A percentile compares a stretch with the other conserved stretches of the same genome.
phyloP scores from a whole-genome alignment of 2,888 invertebrate genomes.

The Callimorpha dominula region DNA sequence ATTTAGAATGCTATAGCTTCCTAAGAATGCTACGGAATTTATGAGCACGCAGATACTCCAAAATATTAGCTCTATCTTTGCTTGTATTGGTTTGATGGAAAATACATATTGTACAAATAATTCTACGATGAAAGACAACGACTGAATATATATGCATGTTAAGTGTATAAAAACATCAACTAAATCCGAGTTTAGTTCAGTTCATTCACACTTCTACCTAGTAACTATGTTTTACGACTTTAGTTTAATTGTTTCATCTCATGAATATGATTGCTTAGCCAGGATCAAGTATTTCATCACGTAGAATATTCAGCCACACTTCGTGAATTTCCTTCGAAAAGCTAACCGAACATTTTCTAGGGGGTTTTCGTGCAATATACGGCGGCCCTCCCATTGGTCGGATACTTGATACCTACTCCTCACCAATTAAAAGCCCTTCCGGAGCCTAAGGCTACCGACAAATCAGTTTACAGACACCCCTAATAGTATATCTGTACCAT shows the following conservation, averaged over 20 bases:
- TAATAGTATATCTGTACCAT: neutral
- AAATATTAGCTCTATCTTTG: neutral
- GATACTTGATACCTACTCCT: conserved; percentile 76
- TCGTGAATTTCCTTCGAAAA: neutral
- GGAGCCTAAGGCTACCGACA: conserved; percentile 74
- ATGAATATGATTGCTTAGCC: neutral
- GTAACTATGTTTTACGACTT: neutral
- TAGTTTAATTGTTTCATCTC: neutral
- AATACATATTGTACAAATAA: neutral
- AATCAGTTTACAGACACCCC: conserved; percentile 73
- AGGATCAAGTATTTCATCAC: conserved; percentile 1
- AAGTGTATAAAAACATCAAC: neutral
- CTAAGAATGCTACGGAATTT: neutral
- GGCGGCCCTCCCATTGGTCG: conserved; percentile 77
- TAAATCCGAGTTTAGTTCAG: conserved; percentile 12
- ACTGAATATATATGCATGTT: neutral
- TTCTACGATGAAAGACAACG: neutral
- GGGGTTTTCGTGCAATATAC: conserved; percentile 64
- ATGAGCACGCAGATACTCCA: neutral
- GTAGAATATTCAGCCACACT: neutral
- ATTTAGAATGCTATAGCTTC: too few relatives aligned
- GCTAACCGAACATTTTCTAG: neutral
- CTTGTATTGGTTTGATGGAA: neutral
- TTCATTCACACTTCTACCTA: conserved; percentile 5
- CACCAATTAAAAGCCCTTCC: conserved; percentile 79